A percentile compares a stretch with the other conserved stretches of the same genome.
phyloP scores from a whole-genome alignment of 2,797 vertebrate genomes.

The Pangasius macronema region DNA sequence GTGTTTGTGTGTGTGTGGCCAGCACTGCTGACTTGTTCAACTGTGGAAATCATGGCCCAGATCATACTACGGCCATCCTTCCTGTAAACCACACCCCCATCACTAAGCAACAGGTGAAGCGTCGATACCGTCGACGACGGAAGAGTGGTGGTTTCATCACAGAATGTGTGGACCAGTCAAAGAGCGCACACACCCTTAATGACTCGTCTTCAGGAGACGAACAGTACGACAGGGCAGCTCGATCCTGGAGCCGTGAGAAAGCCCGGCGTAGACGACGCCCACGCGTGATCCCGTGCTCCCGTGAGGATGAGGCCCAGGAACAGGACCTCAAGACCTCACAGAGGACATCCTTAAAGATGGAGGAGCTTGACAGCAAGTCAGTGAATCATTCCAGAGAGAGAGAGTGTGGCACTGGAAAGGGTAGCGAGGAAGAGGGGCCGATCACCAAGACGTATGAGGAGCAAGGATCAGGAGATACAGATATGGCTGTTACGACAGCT shows the following conservation, averaged over 20 bases:
- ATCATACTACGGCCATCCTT: conserved; percentile 69
- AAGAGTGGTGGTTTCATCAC: conserved; percentile 60
- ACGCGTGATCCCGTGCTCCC: conserved; percentile 41
- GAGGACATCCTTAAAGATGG: conserved; percentile 64
- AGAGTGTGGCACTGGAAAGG: conserved; percentile 45
- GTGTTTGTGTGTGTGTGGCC: conserved; percentile 33
- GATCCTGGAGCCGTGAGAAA: conserved; percentile 84
- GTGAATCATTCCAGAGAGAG: conserved; percentile 42
- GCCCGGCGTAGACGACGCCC: conserved; percentile 72
- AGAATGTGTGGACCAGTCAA: conserved; percentile 54
- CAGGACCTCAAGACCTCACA: conserved; percentile 70
- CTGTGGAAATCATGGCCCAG: conserved; percentile 80
- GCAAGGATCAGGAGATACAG: conserved; percentile 68
- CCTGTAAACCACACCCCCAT: conserved; percentile 51
- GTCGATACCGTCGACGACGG: conserved; percentile 79
- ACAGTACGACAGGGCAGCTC: conserved; percentile 74
- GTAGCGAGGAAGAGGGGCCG: conserved; percentile 60
- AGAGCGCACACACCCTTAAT: conserved; percentile 55
- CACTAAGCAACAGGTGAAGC: conserved; percentile 83
- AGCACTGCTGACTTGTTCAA: conserved; percentile 79
- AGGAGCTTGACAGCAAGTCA: conserved; percentile 46
- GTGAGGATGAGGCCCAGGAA: conserved; percentile 63
- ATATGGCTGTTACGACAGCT: conserved; percentile 64
- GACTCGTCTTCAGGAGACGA: conserved; percentile 82
- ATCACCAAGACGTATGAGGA: conserved; percentile 73